Evolutionary conservation across 2,113 vertebrate species (phyloP), one percentile per base, ranked within the genome.

Genomic region (Tychaedon coryphoeus): DNA sequence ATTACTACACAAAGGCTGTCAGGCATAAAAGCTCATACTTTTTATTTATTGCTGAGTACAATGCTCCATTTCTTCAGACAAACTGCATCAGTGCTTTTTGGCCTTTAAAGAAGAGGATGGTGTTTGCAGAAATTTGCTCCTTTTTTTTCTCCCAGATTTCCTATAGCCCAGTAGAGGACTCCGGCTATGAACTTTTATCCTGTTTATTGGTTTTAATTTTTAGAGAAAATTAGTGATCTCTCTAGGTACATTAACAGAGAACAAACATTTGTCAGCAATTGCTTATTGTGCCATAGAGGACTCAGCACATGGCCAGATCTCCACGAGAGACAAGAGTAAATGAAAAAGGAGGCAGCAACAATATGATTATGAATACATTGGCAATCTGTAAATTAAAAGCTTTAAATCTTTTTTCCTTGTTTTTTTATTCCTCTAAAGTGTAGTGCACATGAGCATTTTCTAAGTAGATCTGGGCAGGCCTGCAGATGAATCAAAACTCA

Each of bases 321-420:
- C 64, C 66, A 65, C 36, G 48, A 81, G 50, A 36, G 45, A 87
- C 5, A 75, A 80, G 31, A 93, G 47, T 86, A 90, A 93, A 78
- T 87, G 25, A 75, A 91, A 92, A 83, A 54, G 50, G 56, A 94
- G 28, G 61, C 48, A 67, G 33, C 23, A 61, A 51, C 38, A 79
- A 61, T 76, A 42, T 82, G 75, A 90, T 93, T 90, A 50, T 62
- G 50, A 53, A 93, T 94, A 83, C 15, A 85, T 81, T 75, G 79
- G 19, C 62, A 87, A 47, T 85, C 91, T 91, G 19, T 70, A 91
- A 92, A 92, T 85, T 1, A 82, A 96, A 95, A 82, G 28, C n/a
- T 79, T 93, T 67, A 22, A 51, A 51, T 70, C 1, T 5, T 53
- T 29, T 47, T 34, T 36, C 1, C 5, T 0, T 4, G 12, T 8